These are phyloP conservation scores for Spheniscus humboldti DNA, from an alignment of 2,797 vertebrate species.

Conservation along the genomic window DNA sequence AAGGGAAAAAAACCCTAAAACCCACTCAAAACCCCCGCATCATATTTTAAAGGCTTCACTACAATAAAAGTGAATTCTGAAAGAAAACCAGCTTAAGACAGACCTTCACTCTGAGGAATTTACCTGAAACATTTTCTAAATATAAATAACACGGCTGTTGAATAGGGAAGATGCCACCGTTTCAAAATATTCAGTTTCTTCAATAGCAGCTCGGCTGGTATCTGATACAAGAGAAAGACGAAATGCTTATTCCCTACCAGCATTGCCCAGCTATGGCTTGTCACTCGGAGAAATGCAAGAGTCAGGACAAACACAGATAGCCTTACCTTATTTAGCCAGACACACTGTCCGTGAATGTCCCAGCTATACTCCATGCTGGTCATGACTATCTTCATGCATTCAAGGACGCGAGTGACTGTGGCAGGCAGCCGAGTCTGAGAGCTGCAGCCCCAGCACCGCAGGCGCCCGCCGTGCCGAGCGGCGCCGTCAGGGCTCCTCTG, in stretches of 20 bases:
- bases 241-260: not conserved
- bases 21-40: fast-evolving
- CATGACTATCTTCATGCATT: not conserved
- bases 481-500: not conserved
- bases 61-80: not conserved
- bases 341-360: constrained; percentile 55
- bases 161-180: not conserved
- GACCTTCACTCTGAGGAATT: not conserved
- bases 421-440: not conserved
- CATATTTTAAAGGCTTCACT: not conserved
- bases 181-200: not conserved
- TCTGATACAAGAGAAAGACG: not conserved
- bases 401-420: not conserved
- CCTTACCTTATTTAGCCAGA: constrained; percentile 66
- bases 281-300: not conserved
- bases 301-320: not conserved
- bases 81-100: not conserved
- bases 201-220: not conserved
- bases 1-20: not conserved
- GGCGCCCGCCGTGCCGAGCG: fast-evolving
- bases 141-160: not conserved
- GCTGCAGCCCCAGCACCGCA: not conserved
- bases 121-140: not conserved
- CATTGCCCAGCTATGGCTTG: not conserved
- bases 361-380: constrained; percentile 56